Evolutionary conservation across 2,888 invertebrate species (phyloP).

Genomic region (Drosophila sordidapex): DNA sequence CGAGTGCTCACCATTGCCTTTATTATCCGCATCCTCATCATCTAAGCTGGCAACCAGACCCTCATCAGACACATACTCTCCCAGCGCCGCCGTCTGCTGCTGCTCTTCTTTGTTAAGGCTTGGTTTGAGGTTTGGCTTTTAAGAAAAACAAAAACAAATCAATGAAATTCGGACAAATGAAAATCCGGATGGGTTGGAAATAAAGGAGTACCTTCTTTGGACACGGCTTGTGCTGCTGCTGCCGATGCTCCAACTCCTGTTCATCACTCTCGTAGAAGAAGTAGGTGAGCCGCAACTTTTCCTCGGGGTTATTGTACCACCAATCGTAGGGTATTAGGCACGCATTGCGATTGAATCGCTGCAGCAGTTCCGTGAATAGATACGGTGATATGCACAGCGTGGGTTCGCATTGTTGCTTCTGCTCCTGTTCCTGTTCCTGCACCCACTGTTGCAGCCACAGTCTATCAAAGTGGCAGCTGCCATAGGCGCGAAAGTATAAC

Average conservation of each 20-base stretch:
- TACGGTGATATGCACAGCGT: slow-evolving; percentile 78
- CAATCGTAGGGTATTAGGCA: slow-evolving; percentile 70
- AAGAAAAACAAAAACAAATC: neutral
- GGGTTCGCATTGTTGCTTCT: slow-evolving; percentile 66
- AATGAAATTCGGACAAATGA: neutral
- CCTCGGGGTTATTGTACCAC: slow-evolving; percentile 65
- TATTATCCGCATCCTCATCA: slow-evolving; percentile 43
- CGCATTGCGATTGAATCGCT: slow-evolving; percentile 71
- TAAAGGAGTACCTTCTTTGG: neutral
- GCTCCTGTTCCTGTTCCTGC: slow-evolving; percentile 47
- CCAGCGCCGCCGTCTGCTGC: neutral
- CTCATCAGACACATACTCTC: slow-evolving; percentile 60
- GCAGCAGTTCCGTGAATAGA: slow-evolving; percentile 68
- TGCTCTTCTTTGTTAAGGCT: neutral
- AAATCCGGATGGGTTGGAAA: neutral
- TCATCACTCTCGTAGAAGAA: slow-evolving; percentile 76
- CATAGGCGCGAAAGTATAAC: slow-evolving; percentile 52
- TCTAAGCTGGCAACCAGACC: slow-evolving; percentile 46
- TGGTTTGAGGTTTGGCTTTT: neutral
- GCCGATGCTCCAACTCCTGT: slow-evolving; percentile 27
- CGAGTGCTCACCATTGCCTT: slow-evolving; percentile 65
- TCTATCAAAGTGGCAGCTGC: slow-evolving; percentile 7
- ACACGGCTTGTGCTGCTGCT: neutral
- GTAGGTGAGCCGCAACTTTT: slow-evolving; percentile 78
- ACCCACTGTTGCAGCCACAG: neutral